Percentiles rank a stretch among this genome's conserved stretches.
Evolutionary conservation across 1,140 invertebrate species (phyloP).

Genomic region (Cydia fagiglandana): DNA sequence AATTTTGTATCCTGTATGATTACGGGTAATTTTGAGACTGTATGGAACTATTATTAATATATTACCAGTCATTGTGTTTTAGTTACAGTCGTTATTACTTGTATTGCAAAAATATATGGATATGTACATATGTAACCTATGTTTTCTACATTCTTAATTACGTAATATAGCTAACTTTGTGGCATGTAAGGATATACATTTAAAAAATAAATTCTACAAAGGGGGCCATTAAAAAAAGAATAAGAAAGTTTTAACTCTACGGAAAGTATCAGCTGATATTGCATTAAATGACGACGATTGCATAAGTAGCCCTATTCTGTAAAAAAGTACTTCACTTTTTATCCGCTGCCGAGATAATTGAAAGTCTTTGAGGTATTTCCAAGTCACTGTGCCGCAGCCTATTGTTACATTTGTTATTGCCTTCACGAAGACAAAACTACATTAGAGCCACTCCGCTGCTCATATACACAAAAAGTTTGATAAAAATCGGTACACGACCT

Average conservation of each 20-base stretch:
- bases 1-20: constrained; percentile 76
- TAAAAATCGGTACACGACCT: constrained; percentile 22
- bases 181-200: too few relatives aligned
- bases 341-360: constrained; percentile 34
- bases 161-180: not conserved
- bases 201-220: not conserved
- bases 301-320: constrained; percentile 10
- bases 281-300: not conserved
- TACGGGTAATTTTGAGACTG: constrained; percentile 69
- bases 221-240: too few relatives aligned
- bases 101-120: too few relatives aligned
- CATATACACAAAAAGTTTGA: constrained; percentile 30
- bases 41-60: constrained; percentile 74
- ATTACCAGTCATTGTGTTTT: constrained; percentile 62
- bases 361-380: constrained; percentile 32
- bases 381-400: constrained; percentile 32
- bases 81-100: too few relatives aligned
- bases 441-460: constrained; percentile 33
- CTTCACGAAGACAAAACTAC: constrained; percentile 34
- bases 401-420: constrained; percentile 38
- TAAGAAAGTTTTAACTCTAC: too few relatives aligned
- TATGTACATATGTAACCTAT: too few relatives aligned
- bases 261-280: not conserved
- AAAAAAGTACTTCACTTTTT: constrained; percentile 13
- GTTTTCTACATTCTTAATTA: constrained; percentile 37